Evolutionary conservation across 2,113 vertebrate species (phyloP).

Genomic region (Channa maculata): DNA sequence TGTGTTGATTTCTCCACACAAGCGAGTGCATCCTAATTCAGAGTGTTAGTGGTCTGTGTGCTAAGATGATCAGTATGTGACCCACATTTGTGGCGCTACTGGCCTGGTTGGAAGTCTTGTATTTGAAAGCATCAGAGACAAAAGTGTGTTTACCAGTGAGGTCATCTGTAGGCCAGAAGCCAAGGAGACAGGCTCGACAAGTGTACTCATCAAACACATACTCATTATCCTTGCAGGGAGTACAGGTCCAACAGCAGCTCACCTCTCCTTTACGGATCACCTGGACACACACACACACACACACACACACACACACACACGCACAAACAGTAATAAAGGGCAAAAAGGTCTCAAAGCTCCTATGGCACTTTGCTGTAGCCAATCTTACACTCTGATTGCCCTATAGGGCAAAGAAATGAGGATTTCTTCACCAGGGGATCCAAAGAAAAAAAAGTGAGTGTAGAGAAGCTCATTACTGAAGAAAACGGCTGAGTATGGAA

Average conservation of each 20-base stretch:
- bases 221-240: constrained; percentile 97
- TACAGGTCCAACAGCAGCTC: constrained; percentile 99
- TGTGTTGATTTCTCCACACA: constrained; percentile 23
- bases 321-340: constrained; percentile 17
- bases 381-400: constrained; percentile 56
- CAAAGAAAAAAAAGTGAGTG: neutral
- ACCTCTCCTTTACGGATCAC: constrained; percentile 99
- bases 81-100: constrained; percentile 33
- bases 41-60: constrained; percentile 3
- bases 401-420: constrained; percentile 30
- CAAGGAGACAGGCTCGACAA: constrained; percentile 92
- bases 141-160: constrained; percentile 88
- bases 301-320: constrained; percentile 9
- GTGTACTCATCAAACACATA: constrained; percentile 97
- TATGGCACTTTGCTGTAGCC: constrained; percentile 54
- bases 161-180: constrained; percentile 93
- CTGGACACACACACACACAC: constrained; percentile 73
- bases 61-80: constrained; percentile 9
- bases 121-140: neutral
- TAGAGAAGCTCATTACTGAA: constrained; percentile 1
- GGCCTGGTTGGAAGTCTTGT: neutral
- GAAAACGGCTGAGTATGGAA: neutral
- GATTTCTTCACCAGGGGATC: constrained; percentile 34
- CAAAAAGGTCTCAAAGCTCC: constrained; percentile 59
- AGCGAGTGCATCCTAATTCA: neutral